Base-by-base conservation (phyloP, 2,888 invertebrate genomes). In the Hyposoter didymator region DNA sequence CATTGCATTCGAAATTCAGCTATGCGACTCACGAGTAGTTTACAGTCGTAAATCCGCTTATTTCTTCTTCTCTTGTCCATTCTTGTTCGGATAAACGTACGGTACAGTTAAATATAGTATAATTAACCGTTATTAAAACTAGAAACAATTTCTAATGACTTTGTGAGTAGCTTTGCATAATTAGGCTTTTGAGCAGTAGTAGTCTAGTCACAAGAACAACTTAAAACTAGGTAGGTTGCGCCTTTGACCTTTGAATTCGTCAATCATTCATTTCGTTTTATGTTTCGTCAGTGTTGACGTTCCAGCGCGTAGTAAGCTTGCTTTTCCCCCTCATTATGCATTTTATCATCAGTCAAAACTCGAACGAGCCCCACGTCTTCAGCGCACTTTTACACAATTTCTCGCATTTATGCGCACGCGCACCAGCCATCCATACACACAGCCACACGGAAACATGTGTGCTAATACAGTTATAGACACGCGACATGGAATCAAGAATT, bases 81-180 rank as follows among this genome's bases (percentile, higher is more conserved):
- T 69, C 62, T 76, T 76, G 70, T 72, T 59, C 76, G 79, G 62
- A 86, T 84, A 81, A 79, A 82, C 88, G 84, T 84, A 82, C 78
- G 83, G 64, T 47, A 69, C 70, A 79, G 22, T 69, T 74, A 19
- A 70, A 66, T 64, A 75, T 75, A 82, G 81, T 81, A 80, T 87
- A 84, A 88, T 88, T 82, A 87, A 87, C 81, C 82, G 84, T 87
- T 88, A 90, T 91, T 92, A 93, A 89, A 93, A 92, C 92, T 93
- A 93, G 91, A 91, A 92, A 93, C 91, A 92, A 93, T 92, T 88
- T 91, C 93, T 93, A 93, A 93, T 93, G 93, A 93, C 93, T 93
- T 93, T 91, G 93, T 90, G 93, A 92, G 90, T 92, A 92, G 92
- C 89, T 90, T 91, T 91, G 89, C 90, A 89, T 92, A 90, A 91